Base-by-base conservation (phyloP, 2,113 vertebrate species). In the Physeter macrocephalus region DNA sequence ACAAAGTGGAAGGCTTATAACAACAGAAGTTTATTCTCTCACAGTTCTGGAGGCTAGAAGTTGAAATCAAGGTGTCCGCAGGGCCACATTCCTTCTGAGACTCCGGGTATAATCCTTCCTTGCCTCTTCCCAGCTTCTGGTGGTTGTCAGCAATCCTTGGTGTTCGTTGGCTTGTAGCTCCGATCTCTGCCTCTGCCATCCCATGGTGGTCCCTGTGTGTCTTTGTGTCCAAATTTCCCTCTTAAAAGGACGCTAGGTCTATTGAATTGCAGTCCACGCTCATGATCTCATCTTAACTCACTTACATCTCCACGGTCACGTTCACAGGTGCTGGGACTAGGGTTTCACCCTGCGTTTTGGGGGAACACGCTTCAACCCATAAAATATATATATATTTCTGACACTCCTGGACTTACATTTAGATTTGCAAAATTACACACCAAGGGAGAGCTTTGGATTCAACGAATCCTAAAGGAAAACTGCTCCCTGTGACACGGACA, bases 401-500 rank as follows among this genome's bases (percentile, higher is more conserved):
- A 74, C 39, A 14, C 41, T 59, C 10, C 31, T 10, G 5, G 57
- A 29, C 23, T 84, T 46, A n/a, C 29, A 1, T 66, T 31, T 25
- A 27, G 71, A 52, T 62, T 88, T 80, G 69, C 39, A 86, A 25
- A 82, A n/a, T 82, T 31, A 43, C 8, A 3, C 13, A 6, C 21
- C 21, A 17, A 81, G 13, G 41, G 41, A 36, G 21, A 66, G 13
- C 54, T 31, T 80, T 62, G 27, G 74, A 61, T n/a, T 83, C 20
- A 52, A 34, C 4, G 41, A 46, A 17, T 69, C 23, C 85, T 46
- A 12, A 61, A 69, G 27, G 57, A 31, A 49, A 43, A 14, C 17
- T 7, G 25, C 4, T 49, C 54, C 57, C 36, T 20, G 0, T 11
- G 13, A 81, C 17, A 4, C 1, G 36, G 1, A 10, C 6, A 10